phyloP scores from a whole-genome alignment of 2,888 invertebrate species.

The Cephus nigrinus region DNA sequence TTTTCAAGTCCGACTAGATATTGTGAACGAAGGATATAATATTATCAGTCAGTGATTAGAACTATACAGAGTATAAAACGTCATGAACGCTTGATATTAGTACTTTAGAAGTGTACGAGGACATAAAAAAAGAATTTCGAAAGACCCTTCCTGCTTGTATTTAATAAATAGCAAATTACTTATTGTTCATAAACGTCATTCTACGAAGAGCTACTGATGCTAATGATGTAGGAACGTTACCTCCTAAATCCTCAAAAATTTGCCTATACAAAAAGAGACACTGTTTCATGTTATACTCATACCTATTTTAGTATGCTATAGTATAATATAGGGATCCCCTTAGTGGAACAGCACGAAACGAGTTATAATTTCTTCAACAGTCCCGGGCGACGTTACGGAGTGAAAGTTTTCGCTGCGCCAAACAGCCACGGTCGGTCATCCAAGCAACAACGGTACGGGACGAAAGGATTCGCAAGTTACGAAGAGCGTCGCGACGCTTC shows the following conservation, averaged over 20 bases:
- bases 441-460: neutral
- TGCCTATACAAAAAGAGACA: too few species aligned
- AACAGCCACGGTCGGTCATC: neutral
- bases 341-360: neutral
- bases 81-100: neutral
- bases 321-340: neutral
- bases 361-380: neutral
- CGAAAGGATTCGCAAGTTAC: neutral
- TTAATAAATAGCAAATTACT: neutral
- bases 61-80: neutral
- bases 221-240: neutral
- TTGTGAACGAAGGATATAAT: neutral
- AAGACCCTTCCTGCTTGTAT: too few species aligned
- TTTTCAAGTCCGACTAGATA: neutral
- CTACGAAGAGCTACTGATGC: neutral
- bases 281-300: neutral
- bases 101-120: neutral
- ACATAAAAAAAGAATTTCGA: neutral
- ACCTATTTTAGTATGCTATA: neutral
- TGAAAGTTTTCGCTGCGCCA: slow-evolving; percentile 16
- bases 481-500: neutral
- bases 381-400: neutral
- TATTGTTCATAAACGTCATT: neutral
- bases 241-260: neutral
- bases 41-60: neutral